Conservation (phyloP, 2,113 vertebrate genomes). For the Cololabis saira region DNA sequence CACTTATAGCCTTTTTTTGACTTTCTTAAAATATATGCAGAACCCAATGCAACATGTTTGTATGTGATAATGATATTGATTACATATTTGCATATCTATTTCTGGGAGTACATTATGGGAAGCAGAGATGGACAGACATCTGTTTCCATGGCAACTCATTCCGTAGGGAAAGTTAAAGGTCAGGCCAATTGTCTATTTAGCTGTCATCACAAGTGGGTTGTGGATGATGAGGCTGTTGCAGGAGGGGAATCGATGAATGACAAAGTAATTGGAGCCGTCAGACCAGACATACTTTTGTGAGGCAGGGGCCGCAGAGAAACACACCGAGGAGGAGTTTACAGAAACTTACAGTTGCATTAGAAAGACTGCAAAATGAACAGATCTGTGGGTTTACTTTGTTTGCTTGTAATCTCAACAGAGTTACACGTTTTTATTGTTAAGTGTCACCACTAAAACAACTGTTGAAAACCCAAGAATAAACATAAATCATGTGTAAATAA, state of each 20-base stretch:
- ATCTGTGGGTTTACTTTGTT: too few relatives aligned
- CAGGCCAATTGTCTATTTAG: conserved; percentile 25
- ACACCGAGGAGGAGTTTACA: background rate
- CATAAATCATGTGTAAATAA: too few relatives aligned
- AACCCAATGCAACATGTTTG: too few relatives aligned
- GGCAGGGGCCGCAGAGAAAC: background rate
- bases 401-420: too few relatives aligned
- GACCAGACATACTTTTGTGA: too few relatives aligned
- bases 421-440: too few relatives aligned
- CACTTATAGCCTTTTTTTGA: too few relatives aligned
- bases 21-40: too few relatives aligned
- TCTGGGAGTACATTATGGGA: conserved; percentile 2
- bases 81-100: background rate
- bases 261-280: conserved; percentile 51
- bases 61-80: too few relatives aligned
- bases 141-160: conserved; percentile 32
- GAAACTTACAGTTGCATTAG: background rate
- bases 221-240: conserved; percentile 26
- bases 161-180: conserved; percentile 20
- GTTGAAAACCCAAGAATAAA: too few relatives aligned
- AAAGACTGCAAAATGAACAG: background rate
- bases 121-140: conserved; percentile 4
- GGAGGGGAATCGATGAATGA: conserved; percentile 39
- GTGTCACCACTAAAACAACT: too few relatives aligned
- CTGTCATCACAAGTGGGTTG: conserved; percentile 35